Conservation (phyloP, 1,140 invertebrate genomes). For the Cotesia typhae region DNA sequence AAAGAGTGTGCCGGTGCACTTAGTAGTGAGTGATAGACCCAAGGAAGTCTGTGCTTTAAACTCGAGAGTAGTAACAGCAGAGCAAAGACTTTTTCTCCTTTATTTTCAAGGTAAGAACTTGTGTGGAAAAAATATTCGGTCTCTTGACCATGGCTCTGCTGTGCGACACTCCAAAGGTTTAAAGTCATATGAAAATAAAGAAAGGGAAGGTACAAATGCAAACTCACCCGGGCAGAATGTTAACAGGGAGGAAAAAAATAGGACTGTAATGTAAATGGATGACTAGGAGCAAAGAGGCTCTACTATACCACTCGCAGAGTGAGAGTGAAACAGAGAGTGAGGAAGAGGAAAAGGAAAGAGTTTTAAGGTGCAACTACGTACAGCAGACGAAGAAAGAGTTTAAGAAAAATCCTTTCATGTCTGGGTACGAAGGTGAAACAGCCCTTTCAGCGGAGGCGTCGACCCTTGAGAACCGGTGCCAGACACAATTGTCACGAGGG, state of each 20-base stretch:
- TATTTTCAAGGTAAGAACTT: neutral
- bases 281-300: constrained; percentile 20
- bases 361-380: neutral
- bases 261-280: neutral
- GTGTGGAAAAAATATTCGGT: neutral
- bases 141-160: constrained; percentile 13
- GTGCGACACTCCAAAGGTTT: neutral
- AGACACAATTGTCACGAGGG: constrained; percentile 60
- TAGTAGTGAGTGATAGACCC: neutral
- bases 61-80: neutral
- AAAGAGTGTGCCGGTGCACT: constrained; percentile 15
- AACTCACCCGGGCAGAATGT: neutral
- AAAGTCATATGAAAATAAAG: neutral
- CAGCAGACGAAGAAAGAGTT: constrained; percentile 11
- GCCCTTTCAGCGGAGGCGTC: constrained; percentile 56
- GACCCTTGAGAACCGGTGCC: constrained; percentile 56
- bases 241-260: constrained; percentile 16
- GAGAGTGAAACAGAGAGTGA: constrained; percentile 25
- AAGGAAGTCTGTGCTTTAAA: constrained; percentile 5
- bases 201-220: neutral
- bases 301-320: too few species aligned
- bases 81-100: constrained; percentile 9
- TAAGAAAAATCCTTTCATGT: constrained; percentile 33
- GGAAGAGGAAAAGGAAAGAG: neutral
- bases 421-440: constrained; percentile 43